Evolutionary conservation across 92 coral and sea anemone species (phyloP).

Genomic region (Palythoa caribaeorum): DNA sequence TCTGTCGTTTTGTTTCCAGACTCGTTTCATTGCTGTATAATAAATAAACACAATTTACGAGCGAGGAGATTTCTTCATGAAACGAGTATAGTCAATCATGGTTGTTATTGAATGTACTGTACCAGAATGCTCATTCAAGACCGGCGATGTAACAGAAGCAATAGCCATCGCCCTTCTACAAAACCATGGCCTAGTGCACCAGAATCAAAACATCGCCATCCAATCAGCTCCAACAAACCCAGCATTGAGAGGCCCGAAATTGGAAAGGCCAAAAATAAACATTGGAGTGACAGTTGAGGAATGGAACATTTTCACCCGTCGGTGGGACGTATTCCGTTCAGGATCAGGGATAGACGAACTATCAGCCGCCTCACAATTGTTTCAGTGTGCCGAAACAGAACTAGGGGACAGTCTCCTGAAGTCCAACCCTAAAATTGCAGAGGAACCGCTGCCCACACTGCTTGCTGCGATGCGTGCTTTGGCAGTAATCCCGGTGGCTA

Average conservation of each 20-base stretch:
- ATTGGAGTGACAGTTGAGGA: constrained; percentile 61
- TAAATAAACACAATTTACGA: neutral
- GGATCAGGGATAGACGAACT: constrained; percentile 69
- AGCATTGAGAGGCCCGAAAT: constrained; percentile 63
- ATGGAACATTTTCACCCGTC: neutral
- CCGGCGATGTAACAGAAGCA: neutral
- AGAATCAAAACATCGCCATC: no score
- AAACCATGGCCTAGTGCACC: neutral
- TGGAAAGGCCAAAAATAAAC: constrained; percentile 69
- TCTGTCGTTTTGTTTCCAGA: neutral
- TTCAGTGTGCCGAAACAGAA: constrained; percentile 66
- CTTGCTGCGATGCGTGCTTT: constrained; percentile 76
- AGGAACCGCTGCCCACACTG: constrained; percentile 38
- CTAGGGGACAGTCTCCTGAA: constrained; percentile 72
- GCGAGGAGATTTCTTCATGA: neutral
- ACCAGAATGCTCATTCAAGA: neutral
- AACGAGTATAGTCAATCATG: neutral
- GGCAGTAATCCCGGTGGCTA: constrained; percentile 73
- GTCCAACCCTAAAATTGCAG: constrained; percentile 53
- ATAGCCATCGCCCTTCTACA: neutral
- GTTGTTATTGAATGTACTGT: neutral
- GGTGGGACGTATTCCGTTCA: constrained; percentile 71
- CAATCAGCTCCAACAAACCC: neutral
- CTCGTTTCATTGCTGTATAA: neutral
- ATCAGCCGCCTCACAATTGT: constrained; percentile 63